These are phyloP conservation scores for Falco novaeseelandiae DNA, from an alignment of 2,797 vertebrate genomes.

Conservation along the genomic window DNA sequence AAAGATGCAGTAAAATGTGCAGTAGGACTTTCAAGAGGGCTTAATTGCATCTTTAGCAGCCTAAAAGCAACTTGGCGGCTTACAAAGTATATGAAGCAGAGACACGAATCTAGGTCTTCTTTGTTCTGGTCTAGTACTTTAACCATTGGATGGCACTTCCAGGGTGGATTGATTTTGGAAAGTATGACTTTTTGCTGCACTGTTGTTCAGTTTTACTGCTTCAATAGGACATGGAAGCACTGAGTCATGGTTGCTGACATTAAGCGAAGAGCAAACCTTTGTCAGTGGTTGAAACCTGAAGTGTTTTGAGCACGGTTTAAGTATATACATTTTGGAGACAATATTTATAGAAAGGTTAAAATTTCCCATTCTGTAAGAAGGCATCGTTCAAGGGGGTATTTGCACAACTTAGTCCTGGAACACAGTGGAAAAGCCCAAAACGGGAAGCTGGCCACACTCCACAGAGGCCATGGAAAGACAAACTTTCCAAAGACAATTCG, in stretches of 20 bases:
- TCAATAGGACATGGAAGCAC: neutral
- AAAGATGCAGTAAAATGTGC: conserved; percentile 49
- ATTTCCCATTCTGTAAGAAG: neutral
- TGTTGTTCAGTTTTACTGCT: neutral
- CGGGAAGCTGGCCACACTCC: neutral
- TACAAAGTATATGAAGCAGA: neutral
- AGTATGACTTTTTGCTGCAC: neutral
- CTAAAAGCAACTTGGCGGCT: neutral
- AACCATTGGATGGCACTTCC: neutral
- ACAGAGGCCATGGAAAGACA: neutral
- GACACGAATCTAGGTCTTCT: conserved; percentile 2
- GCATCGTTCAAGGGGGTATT: neutral
- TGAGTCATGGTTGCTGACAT: neutral
- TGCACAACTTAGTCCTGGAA: neutral
- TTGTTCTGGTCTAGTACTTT: neutral
- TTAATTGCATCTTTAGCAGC: conserved; percentile 53
- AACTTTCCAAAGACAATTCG: neutral
- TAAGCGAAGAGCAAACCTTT: neutral
- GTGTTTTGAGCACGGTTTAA: neutral
- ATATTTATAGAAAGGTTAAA: neutral
- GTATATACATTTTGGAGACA: neutral
- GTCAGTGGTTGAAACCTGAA: neutral
- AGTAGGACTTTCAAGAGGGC: conserved; percentile 53
- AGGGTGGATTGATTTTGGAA: neutral
- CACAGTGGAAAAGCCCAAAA: neutral